Evolutionary conservation across 2,888 invertebrate species (phyloP), one percentile per base, ranked within the genome.

Genomic region (Parthenolecanium corni): DNA sequence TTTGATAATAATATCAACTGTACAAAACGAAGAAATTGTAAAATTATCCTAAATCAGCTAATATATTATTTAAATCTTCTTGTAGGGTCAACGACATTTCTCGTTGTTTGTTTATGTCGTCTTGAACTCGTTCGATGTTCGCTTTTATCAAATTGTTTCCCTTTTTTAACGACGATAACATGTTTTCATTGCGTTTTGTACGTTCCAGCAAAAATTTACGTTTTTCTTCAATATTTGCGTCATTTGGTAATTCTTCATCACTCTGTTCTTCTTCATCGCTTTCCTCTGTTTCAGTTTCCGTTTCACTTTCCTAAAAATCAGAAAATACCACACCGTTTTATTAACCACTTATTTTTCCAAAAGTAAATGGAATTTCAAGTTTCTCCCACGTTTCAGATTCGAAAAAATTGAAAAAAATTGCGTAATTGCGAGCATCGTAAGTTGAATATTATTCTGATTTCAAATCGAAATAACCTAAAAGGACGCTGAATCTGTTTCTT

Each of bases 81-180:
- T 91, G 85, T 52, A 91, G 75, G 46, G 81, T 77, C 51, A 81
- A 77, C 6, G 89, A 86, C 74, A 85, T 82, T 69, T 89, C 89
- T 69, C 86, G 83, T 69, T 89, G 88, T 71, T 86, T 87, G 61
- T 84, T 81, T 49, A 91, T 80, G 71, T 90, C 89, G 72, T 91
- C 91, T 73, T 89, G 88, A 64, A 90, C 75, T 70, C 89, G 79
- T 74, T 91, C 91, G 0, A 90, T 88, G 72, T 90, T 91, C 0
- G 90, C 86, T 76, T 89, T 88, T 11, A 91, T 77, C 68, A 91
- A 78, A 66, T 89, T 86, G 71, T 91, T 92, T 67, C 90, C 89
- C 72, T 92, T 92, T 74, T 88, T 89, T 70, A 91, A 76, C 0
- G 89, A 87, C 42, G 83, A 80, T 12, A 91, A 77, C 66, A 85